A percentile compares a stretch with the other conserved stretches of the same genome.
Conservation (phyloP, 2,888 invertebrate genomes). For the Achlya flavicornis region DNA sequence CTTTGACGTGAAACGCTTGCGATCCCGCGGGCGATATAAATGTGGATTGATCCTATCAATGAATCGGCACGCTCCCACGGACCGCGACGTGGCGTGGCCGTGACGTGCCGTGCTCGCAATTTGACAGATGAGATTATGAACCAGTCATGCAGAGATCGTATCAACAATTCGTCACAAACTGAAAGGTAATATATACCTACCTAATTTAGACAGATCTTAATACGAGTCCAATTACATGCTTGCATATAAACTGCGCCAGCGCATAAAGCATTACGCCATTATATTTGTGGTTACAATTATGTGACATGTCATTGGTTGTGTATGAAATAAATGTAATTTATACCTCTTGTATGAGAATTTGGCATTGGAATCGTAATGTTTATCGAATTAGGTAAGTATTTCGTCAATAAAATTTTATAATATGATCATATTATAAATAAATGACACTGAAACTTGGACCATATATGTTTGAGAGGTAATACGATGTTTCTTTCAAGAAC, state of each 20-base stretch:
- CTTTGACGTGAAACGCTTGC: background rate
- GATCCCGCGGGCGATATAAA: constrained; percentile 18
- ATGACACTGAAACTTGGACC: background rate
- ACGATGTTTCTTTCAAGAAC: background rate
- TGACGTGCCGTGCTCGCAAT: constrained; percentile 37
- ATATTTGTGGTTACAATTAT: constrained; percentile 1
- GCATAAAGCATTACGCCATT: constrained; percentile 6
- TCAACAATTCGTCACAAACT: constrained; percentile 32
- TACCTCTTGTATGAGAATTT: background rate
- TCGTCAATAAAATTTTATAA: background rate
- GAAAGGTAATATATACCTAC: constrained; percentile 26
- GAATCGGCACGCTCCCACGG: constrained; percentile 33
- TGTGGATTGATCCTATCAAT: constrained; percentile 33
- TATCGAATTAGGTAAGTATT: background rate
- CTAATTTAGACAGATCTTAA: constrained; percentile 17
- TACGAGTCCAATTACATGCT: constrained; percentile 13
- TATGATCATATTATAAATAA: background rate
- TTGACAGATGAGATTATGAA: constrained; percentile 54
- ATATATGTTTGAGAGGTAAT: background rate
- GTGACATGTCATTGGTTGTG: constrained; percentile 1
- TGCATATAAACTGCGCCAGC: background rate
- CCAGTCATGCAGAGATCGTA: constrained; percentile 46
- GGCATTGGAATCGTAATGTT: background rate
- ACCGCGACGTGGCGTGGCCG: background rate
- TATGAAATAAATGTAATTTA: background rate